These are phyloP conservation scores for Equus quagga DNA, from an alignment of 2,113 vertebrate genomes.

Conservation along the genomic window DNA sequence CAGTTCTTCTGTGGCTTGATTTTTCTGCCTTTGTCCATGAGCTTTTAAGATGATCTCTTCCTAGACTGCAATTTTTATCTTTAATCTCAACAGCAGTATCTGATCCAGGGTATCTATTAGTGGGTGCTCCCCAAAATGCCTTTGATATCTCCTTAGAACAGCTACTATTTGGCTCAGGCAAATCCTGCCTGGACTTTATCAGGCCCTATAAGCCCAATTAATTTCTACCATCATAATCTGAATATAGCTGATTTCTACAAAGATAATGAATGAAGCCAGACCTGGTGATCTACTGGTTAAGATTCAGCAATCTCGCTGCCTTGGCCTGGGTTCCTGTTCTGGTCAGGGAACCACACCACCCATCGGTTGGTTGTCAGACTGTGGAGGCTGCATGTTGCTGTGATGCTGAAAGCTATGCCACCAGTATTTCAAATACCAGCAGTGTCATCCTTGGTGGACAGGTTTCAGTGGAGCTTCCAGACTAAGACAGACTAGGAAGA, in stretches of 20 bases:
- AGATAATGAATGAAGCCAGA: neutral
- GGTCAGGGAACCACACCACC: no score
- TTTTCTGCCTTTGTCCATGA: slow-evolving; percentile 1
- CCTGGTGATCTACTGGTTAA: no score
- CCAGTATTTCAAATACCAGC: no score
- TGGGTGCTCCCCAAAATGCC: neutral
- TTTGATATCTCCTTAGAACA: neutral
- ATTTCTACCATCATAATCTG: neutral
- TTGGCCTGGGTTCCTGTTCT: no score
- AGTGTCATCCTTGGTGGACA: no score
- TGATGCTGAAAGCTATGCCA: no score
- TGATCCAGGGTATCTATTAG: neutral
- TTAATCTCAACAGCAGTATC: neutral
- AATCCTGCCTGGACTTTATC: neutral
- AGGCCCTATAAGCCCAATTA: neutral
- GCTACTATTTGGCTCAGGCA: neutral
- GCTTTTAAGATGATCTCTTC: neutral
- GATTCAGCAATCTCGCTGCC: no score
- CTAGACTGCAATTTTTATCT: neutral
- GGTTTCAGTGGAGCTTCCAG: no score
- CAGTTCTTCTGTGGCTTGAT: neutral
- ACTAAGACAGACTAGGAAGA: no score
- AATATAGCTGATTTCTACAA: neutral
- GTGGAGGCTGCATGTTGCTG: no score
- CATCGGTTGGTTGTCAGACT: no score